phyloP scores from a whole-genome alignment of 2,888 invertebrate genomes.

The Cataglyphis rosenhaueri region DNA sequence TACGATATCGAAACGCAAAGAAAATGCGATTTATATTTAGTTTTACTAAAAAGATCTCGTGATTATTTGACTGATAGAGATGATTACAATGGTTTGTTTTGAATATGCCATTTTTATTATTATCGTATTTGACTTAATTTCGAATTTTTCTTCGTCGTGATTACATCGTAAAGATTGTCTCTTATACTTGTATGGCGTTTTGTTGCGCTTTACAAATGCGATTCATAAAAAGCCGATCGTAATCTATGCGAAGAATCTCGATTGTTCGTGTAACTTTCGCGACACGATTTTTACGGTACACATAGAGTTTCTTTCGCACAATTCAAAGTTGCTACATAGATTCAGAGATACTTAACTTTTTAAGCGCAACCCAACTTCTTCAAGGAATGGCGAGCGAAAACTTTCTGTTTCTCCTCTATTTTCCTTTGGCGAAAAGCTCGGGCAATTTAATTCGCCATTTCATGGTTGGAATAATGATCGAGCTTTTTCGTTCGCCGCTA shows the following conservation, averaged over 20 bases:
- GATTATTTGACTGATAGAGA: not conserved
- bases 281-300: not conserved
- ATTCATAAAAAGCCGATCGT: slow-evolving; percentile 10
- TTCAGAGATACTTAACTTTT: slow-evolving; percentile 45
- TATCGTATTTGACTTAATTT: not conserved
- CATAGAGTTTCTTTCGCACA: not conserved
- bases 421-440: not conserved
- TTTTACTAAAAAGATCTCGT: not conserved
- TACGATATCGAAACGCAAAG: not conserved
- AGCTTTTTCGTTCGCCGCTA: not conserved
- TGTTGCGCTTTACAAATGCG: not conserved
- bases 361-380: slow-evolving; percentile 11
- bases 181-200: not conserved
- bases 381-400: not conserved
- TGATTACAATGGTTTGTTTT: not conserved
- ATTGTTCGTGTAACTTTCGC: not conserved
- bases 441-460: slow-evolving; percentile 18
- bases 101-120: not conserved
- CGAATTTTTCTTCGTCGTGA: not conserved
- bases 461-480: not conserved
- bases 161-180: slow-evolving; percentile 1
- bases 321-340: slow-evolving; percentile 26
- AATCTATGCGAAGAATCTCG: not conserved
- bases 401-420: not conserved
- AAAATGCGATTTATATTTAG: not conserved